These are phyloP conservation scores for Pammene aurita DNA, from an alignment of 2,888 invertebrate genomes.

Conservation along the genomic window DNA sequence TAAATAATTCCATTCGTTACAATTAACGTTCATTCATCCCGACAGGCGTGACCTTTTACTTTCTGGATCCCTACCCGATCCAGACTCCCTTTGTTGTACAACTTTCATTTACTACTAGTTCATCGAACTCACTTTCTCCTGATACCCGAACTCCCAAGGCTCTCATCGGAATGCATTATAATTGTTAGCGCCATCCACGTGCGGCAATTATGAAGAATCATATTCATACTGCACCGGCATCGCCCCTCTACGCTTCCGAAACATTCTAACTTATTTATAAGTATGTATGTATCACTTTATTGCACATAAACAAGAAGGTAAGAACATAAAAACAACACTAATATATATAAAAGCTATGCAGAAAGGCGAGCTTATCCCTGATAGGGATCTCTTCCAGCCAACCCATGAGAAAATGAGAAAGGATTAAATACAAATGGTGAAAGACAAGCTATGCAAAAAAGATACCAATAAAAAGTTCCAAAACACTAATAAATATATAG, in stretches of 20 bases:
- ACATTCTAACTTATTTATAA: background rate
- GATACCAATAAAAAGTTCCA: too few relatives aligned
- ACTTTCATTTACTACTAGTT: conserved; percentile 74
- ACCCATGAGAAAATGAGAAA: too few relatives aligned
- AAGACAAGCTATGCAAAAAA: too few relatives aligned
- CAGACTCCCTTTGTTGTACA: conserved; percentile 65
- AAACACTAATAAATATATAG: too few relatives aligned
- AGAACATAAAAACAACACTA: too few relatives aligned
- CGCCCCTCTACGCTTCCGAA: conserved; percentile 8
- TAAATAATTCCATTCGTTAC: conserved; percentile 3
- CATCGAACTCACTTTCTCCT: conserved; percentile 81
- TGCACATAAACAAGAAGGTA: too few relatives aligned
- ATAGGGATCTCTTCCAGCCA: too few relatives aligned
- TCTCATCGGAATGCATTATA: conserved; percentile 78
- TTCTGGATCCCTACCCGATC: conserved; percentile 61
- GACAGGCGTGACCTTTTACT: conserved; percentile 61
- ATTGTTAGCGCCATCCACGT: conserved; percentile 68
- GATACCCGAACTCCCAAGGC: conserved; percentile 66
- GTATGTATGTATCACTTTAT: too few relatives aligned
- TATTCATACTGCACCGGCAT: conserved; percentile 26
- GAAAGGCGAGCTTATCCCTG: too few relatives aligned
- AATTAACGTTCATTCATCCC: conserved; percentile 38
- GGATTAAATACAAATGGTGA: too few relatives aligned
- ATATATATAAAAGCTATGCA: too few relatives aligned
- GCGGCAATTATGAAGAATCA: conserved; percentile 55